Conservation (phyloP, 2,888 invertebrate genomes). For the Branchinecta sandiegonensis region DNA sequence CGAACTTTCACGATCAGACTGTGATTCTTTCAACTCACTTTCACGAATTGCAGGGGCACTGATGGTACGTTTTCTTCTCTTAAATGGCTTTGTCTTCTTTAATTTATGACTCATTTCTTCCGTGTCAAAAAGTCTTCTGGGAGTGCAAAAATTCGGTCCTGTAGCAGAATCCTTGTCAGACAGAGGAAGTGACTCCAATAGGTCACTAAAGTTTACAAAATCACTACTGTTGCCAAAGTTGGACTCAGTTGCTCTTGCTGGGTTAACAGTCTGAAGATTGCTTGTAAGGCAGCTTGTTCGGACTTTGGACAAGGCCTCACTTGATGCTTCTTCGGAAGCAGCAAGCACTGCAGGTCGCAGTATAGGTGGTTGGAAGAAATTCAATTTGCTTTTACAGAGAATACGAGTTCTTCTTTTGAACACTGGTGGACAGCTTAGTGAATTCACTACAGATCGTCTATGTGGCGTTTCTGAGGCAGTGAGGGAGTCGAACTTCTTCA, state of each 20-base stretch:
- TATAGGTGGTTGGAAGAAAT: slow-evolving; percentile 1
- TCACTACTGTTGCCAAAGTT: slow-evolving; percentile 5
- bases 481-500: too few relatives aligned
- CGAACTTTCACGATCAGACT: not conserved
- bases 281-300: too few relatives aligned
- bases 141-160: not conserved
- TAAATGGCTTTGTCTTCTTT: slow-evolving; percentile 1
- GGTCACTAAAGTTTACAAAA: not conserved
- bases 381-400: slow-evolving; percentile 3
- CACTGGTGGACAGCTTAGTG: not conserved
- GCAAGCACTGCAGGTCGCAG: not conserved
- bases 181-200: not conserved
- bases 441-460: not conserved
- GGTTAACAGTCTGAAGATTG: too few relatives aligned
- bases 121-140: not conserved
- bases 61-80: not conserved
- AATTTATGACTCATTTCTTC: not conserved
- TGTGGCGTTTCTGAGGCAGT: not conserved
- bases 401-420: not conserved
- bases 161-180: not conserved
- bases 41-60: not conserved
- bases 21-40: not conserved
- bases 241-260: too few relatives aligned
- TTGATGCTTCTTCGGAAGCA: not conserved
- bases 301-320: too few relatives aligned